These are phyloP conservation scores for Myotis vivesi DNA, from an alignment of 2,797 vertebrate genomes.

Conservation along the genomic window DNA sequence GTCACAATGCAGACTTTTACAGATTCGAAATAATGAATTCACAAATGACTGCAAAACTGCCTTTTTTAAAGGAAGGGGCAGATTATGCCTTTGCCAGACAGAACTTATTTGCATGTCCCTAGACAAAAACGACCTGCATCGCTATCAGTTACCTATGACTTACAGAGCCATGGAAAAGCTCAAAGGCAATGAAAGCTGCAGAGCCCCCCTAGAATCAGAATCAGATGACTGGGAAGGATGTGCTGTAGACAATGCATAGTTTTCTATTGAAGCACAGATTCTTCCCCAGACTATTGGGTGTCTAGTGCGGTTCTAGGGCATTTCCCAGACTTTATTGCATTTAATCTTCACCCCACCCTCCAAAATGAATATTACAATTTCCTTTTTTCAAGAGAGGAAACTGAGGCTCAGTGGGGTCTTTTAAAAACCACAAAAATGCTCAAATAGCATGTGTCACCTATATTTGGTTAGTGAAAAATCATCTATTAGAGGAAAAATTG, in stretches of 20 bases:
- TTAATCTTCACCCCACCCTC: not conserved
- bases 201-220: not conserved
- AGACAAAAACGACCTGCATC: conserved; percentile 4
- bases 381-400: not conserved
- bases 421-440: not conserved
- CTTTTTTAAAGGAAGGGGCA: not conserved
- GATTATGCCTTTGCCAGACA: not conserved
- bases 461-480: not conserved
- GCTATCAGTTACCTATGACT: not conserved
- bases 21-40: conserved; percentile 8
- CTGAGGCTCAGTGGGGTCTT: conserved; percentile 6
- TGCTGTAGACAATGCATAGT: not conserved
- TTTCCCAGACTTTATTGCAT: not conserved
- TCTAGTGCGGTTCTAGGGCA: not conserved
- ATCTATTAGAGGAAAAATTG: not conserved
- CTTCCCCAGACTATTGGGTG: not conserved
- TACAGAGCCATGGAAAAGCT: not conserved
- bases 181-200: not conserved
- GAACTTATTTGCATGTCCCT: conserved; percentile 34
- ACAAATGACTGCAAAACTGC: not conserved
- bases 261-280: not conserved
- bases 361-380: not conserved
- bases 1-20: not conserved
- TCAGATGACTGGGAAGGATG: not conserved
- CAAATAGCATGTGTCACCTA: not conserved